A percentile compares a stretch with the other conserved stretches of the same genome.
Conservation (phyloP, 2,797 vertebrate species). For the Leptodactylus fallax region DNA sequence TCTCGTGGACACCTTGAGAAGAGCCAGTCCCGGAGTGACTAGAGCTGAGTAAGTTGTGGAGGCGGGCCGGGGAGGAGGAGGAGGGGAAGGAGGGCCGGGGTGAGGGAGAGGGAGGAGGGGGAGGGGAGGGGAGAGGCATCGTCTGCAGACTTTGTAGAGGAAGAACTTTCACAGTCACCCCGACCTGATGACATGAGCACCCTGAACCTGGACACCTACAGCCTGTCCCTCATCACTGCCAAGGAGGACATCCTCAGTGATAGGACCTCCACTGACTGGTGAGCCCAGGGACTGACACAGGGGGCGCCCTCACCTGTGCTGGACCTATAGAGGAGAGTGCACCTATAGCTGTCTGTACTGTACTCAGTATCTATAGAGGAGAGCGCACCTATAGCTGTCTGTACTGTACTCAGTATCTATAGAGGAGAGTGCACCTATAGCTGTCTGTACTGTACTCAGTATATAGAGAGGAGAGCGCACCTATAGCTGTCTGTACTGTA, state of each 20-base stretch:
- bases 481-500: too few relatives aligned
- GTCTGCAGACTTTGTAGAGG: conserved; percentile 3
- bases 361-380: too few relatives aligned
- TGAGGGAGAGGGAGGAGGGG: background rate
- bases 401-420: too few relatives aligned
- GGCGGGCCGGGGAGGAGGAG: background rate
- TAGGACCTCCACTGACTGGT: conserved; percentile 85
- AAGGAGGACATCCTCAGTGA: conserved; percentile 86
- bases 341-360: too few relatives aligned
- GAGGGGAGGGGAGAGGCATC: background rate
- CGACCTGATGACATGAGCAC: conserved; percentile 68
- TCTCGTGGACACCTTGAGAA: conserved; percentile 41
- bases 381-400: too few relatives aligned
- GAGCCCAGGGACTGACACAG: too few relatives aligned
- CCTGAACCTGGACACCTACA: conserved; percentile 85
- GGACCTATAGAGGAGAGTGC: too few relatives aligned
- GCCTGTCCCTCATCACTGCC: conserved; percentile 84
- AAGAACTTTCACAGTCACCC: background rate
- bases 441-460: too few relatives aligned
- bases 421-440: too few relatives aligned
- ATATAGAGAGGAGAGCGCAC: too few relatives aligned
- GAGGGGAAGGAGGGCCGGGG: background rate
- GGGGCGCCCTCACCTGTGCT: too few relatives aligned
- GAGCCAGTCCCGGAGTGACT: conserved; percentile 26
- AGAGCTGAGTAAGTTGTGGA: conserved; percentile 6